These are phyloP conservation scores for Tachuris rubrigastra DNA, from an alignment of 2,113 vertebrate species.

Conservation along the genomic window DNA sequence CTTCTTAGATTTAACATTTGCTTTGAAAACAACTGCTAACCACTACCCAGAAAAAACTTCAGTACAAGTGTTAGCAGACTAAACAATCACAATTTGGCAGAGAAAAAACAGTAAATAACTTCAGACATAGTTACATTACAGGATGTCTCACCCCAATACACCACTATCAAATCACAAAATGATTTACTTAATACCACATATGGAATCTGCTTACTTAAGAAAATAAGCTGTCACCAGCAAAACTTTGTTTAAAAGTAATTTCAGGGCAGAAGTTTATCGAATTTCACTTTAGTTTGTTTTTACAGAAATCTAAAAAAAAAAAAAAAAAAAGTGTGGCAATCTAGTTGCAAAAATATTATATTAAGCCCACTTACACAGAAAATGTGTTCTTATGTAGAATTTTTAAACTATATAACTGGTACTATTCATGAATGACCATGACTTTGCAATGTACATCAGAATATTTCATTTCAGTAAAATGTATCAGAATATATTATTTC, in stretches of 20 bases:
- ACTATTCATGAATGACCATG: neutral
- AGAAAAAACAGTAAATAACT: constrained; percentile 88
- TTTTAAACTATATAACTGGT: neutral
- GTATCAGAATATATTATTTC: neutral
- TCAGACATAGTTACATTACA: constrained; percentile 75
- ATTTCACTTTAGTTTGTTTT: constrained; percentile 65
- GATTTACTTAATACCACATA: constrained; percentile 71
- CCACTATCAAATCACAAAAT: constrained; percentile 82
- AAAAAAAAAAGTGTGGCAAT: neutral
- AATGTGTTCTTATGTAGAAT: neutral
- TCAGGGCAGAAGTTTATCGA: constrained; percentile 51
- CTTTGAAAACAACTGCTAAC: constrained; percentile 91
- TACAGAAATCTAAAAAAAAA: constrained; percentile 24
- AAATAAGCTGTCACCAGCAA: constrained; percentile 71
- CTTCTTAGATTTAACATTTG: constrained; percentile 83
- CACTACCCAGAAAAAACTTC: constrained; percentile 82
- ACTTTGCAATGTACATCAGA: neutral
- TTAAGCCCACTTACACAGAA: neutral
- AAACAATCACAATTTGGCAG: constrained; percentile 88
- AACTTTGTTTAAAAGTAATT: constrained; percentile 70
- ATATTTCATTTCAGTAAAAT: neutral
- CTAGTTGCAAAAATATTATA: constrained; percentile 7
- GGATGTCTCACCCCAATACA: constrained; percentile 83
- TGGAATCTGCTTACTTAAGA: constrained; percentile 87
- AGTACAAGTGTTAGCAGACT: constrained; percentile 89